phyloP scores from a whole-genome alignment of 1,140 invertebrate species.

The Papilio glaucus region DNA sequence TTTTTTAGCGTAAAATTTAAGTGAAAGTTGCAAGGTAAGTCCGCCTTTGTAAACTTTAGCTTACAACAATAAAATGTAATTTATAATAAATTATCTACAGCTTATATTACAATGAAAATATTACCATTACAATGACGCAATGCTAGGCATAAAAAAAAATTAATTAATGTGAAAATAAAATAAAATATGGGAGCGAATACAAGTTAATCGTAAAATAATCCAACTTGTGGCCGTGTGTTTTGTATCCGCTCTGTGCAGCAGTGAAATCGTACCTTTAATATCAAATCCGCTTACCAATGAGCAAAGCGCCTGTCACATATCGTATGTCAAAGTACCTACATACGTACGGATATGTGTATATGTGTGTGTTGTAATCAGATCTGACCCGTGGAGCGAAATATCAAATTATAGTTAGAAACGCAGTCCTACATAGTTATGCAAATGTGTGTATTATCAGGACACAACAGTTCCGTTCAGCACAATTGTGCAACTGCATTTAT shows the following conservation, averaged over 20 bases:
- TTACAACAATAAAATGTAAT: too few relatives aligned
- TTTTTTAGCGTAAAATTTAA: too few relatives aligned
- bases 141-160: too few relatives aligned
- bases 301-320: background rate
- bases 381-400: background rate
- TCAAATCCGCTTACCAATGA: background rate
- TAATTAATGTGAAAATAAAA: too few relatives aligned
- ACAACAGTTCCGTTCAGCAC: conserved; percentile 44
- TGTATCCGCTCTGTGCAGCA: background rate
- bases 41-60: too few relatives aligned
- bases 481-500: conserved; percentile 51
- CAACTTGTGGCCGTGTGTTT: background rate
- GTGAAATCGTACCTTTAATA: conserved; percentile 2
- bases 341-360: background rate
- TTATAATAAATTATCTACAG: too few relatives aligned
- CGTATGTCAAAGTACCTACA: background rate
- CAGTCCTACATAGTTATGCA: conserved; percentile 26
- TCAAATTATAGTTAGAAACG: conserved; percentile 12
- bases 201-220: background rate
- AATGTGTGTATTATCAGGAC: conserved; percentile 35
- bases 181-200: too few relatives aligned
- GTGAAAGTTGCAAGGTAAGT: too few relatives aligned
- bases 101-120: too few relatives aligned
- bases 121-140: too few relatives aligned
- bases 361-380: conserved; percentile 13